Evolutionary conservation across 2,113 vertebrate species (phyloP).

Genomic region (Ursus arctos): DNA sequence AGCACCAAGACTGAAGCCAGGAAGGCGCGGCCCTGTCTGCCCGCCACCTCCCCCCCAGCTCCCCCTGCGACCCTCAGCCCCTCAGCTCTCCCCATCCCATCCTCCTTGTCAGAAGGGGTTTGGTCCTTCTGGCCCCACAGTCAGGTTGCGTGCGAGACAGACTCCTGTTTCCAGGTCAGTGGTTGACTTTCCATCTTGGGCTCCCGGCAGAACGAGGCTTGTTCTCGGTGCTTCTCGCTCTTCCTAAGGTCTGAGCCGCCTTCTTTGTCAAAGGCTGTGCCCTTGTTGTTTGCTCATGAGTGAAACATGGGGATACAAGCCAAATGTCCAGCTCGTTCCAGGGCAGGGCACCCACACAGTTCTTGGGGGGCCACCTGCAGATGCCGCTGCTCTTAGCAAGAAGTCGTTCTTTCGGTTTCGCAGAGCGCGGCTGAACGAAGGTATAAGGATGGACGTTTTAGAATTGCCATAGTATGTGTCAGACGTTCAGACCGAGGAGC

Average conservation of each 20-base stretch:
- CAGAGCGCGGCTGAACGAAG: fast-evolving
- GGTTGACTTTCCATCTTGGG: fast-evolving
- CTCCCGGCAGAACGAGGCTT: fast-evolving
- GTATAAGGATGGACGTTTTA: fast-evolving
- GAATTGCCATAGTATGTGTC: fast-evolving
- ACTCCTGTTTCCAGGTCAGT: background rate
- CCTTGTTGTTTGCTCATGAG: background rate
- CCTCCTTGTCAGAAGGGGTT: background rate
- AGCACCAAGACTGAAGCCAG: background rate
- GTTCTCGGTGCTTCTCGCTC: fast-evolving
- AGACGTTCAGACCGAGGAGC: background rate
- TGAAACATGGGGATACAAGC: background rate
- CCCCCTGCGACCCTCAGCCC: too few relatives aligned
- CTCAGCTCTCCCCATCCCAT: fast-evolving
- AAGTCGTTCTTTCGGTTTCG: background rate
- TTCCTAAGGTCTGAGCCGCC: background rate
- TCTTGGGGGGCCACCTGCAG: background rate
- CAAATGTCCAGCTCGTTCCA: background rate
- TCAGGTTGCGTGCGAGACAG: background rate
- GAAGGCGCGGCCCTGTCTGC: background rate
- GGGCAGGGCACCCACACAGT: background rate
- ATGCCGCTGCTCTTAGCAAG: background rate
- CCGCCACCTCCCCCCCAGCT: fast-evolving
- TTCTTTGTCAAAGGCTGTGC: fast-evolving
- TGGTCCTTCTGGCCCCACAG: background rate